Evolutionary conservation across 2,888 invertebrate species (phyloP).

Genomic region (Polia nebulosa): DNA sequence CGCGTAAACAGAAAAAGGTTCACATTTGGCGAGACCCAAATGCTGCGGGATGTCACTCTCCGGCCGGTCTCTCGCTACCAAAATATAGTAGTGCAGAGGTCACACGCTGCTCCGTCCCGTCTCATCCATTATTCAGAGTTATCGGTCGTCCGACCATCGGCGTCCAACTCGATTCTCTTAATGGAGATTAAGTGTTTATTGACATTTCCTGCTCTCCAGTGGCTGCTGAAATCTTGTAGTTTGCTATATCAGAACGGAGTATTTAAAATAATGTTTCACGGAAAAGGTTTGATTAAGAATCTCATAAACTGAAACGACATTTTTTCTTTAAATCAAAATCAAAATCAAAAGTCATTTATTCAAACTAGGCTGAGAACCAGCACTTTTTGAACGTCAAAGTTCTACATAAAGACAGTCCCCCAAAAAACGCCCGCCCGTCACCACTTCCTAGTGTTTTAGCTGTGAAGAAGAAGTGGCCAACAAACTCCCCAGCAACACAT

Average conservation of each 20-base stretch:
- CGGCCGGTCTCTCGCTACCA: conserved; percentile 62
- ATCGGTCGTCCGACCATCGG: conserved; percentile 71
- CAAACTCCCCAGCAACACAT: too few species aligned
- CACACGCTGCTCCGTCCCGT: conserved; percentile 70
- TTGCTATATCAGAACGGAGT: conserved; percentile 32
- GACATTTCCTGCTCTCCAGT: conserved; percentile 71
- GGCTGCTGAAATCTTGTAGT: conserved; percentile 58
- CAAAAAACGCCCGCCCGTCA: too few species aligned
- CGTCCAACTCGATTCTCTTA: conserved; percentile 76
- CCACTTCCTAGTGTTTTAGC: too few species aligned
- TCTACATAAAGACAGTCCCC: too few species aligned
- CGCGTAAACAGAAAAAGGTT: conserved; percentile 64
- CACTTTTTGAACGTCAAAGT: too few species aligned
- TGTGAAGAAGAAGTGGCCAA: too few species aligned
- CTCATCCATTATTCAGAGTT: conserved; percentile 83
- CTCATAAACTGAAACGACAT: conserved; percentile 1
- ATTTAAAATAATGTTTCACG: conserved; percentile 16
- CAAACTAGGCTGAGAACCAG: too few species aligned
- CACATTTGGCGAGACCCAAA: conserved; percentile 54
- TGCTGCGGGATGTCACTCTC: conserved; percentile 47
- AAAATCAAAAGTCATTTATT: too few species aligned
- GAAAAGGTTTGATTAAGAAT: conserved; percentile 4
- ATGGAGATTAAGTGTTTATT: conserved; percentile 82
- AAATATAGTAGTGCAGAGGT: conserved; percentile 69
- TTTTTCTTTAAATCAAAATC: too few species aligned